Conservation (phyloP, 2,888 invertebrate genomes). For the Dynastes hyllus region DNA sequence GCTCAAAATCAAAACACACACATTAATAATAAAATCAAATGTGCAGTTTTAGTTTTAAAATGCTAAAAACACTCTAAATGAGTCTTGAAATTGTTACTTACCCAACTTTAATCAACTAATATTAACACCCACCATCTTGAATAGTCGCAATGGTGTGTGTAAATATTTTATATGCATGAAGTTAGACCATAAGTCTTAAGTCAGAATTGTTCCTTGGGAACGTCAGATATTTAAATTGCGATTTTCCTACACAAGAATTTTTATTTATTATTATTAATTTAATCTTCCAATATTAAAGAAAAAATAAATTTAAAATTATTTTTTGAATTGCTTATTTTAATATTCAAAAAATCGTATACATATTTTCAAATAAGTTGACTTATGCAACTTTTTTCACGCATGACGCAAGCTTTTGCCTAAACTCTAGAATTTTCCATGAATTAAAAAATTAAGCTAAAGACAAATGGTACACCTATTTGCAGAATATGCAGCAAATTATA, state of each 20-base stretch:
- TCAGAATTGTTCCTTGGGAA: not conserved
- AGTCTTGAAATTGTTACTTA: slow-evolving; percentile 38
- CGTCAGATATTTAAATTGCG: not conserved
- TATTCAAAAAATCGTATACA: too few relatives aligned
- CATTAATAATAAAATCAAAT: slow-evolving; percentile 29
- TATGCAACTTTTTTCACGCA: not conserved
- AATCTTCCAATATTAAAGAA: too few relatives aligned
- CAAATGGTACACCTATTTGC: too few relatives aligned
- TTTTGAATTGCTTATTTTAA: too few relatives aligned
- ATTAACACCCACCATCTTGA: slow-evolving; percentile 52
- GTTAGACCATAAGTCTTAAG: slow-evolving; percentile 15
- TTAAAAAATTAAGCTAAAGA: too few relatives aligned
- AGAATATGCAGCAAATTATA: too few relatives aligned
- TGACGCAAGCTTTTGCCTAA: too few relatives aligned
- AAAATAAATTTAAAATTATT: too few relatives aligned
- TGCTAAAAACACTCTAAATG: slow-evolving; percentile 7
- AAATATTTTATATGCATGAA: slow-evolving; percentile 52
- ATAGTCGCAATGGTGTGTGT: slow-evolving; percentile 47
- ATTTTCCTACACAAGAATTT: not conserved
- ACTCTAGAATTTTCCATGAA: too few relatives aligned
- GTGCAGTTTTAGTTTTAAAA: slow-evolving; percentile 28
- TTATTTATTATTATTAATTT: too few relatives aligned
- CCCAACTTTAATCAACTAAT: slow-evolving; percentile 50
- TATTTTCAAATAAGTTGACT: not conserved
- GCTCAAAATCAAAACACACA: slow-evolving; percentile 17